Evolutionary conservation across 2,888 invertebrate species (phyloP).

Genomic region (Drosophila mimetica): DNA sequence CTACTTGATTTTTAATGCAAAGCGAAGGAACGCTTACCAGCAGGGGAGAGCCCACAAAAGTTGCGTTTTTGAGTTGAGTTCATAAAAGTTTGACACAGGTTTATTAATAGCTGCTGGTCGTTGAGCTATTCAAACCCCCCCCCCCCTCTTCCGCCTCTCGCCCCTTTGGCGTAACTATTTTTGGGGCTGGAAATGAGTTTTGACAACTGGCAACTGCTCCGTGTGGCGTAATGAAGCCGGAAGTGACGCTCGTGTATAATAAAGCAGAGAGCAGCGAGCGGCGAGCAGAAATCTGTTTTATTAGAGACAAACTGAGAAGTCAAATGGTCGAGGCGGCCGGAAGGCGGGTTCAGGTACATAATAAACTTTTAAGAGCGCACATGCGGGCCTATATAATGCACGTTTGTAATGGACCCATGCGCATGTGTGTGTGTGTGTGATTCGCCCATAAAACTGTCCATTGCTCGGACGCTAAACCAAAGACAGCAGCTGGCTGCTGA

Average conservation of each 20-base stretch:
- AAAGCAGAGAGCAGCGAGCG: slow-evolving; percentile 27
- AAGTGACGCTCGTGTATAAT: slow-evolving; percentile 57
- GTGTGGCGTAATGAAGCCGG: slow-evolving; percentile 66
- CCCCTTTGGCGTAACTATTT: slow-evolving; percentile 35
- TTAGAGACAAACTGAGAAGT: slow-evolving; percentile 42
- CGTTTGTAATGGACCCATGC: slow-evolving; percentile 23
- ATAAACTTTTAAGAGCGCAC: slow-evolving; percentile 53
- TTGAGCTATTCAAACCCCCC: slow-evolving; percentile 44
- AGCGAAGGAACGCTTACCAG: slow-evolving; percentile 25
- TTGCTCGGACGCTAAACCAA: slow-evolving; percentile 41
- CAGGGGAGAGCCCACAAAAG: slow-evolving; percentile 37
- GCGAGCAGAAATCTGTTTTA: slow-evolving; percentile 43
- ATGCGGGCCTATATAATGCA: slow-evolving; percentile 45
- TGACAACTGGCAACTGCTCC: slow-evolving; percentile 41
- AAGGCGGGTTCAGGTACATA: slow-evolving; percentile 37
- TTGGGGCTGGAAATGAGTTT: slow-evolving; percentile 44
- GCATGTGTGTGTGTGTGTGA: slow-evolving; percentile 16
- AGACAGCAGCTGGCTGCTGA: slow-evolving; percentile 6
- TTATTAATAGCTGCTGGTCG: slow-evolving; percentile 71
- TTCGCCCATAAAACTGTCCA: slow-evolving; percentile 57
- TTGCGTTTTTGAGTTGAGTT: slow-evolving; percentile 55
- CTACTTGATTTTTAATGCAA: slow-evolving; percentile 49
- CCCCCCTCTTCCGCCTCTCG: too few species aligned
- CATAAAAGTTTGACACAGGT: slow-evolving; percentile 70
- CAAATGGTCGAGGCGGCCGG: slow-evolving; percentile 9